Conservation (phyloP, 2,888 invertebrate species). For the Volucella inflata region DNA sequence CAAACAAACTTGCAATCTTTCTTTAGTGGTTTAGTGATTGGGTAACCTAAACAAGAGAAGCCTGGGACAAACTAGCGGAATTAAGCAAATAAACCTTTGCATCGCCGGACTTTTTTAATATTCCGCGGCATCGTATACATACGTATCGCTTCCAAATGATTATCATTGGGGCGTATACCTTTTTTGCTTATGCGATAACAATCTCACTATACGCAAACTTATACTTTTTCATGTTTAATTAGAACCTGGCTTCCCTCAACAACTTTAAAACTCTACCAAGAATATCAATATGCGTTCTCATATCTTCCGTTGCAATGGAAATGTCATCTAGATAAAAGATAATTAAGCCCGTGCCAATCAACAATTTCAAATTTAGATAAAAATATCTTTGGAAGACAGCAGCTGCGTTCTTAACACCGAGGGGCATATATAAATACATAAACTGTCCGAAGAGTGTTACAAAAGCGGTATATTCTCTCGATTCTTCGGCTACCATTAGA, state of each 20-base stretch:
- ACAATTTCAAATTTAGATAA: conserved; percentile 20
- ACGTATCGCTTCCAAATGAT: conserved; percentile 39
- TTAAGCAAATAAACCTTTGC: conserved; percentile 61
- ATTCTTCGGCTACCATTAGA: neutral
- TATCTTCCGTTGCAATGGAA: conserved; percentile 35
- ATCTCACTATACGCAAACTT: conserved; percentile 34
- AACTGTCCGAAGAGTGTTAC: conserved; percentile 20
- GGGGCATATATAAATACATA: conserved; percentile 17
- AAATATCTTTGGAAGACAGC: conserved; percentile 68
- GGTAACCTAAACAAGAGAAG: conserved; percentile 76
- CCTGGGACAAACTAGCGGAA: conserved; percentile 57
- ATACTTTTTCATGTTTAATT: conserved; percentile 27
- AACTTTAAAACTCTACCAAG: conserved; percentile 29
- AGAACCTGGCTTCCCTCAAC: conserved; percentile 9
- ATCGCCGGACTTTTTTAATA: conserved; percentile 25
- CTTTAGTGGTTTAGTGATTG: conserved; percentile 77
- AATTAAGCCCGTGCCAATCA: conserved; percentile 31
- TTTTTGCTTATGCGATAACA: conserved; percentile 22
- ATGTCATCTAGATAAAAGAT: conserved; percentile 65
- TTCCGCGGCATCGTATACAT: conserved; percentile 48
- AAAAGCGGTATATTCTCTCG: conserved; percentile 5
- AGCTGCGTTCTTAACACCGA: conserved; percentile 45
- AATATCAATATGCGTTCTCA: conserved; percentile 41
- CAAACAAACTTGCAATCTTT: conserved; percentile 48
- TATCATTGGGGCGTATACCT: conserved; percentile 40